Conservation (phyloP, 2,113 vertebrate species). For the Dicaeum eximium region DNA sequence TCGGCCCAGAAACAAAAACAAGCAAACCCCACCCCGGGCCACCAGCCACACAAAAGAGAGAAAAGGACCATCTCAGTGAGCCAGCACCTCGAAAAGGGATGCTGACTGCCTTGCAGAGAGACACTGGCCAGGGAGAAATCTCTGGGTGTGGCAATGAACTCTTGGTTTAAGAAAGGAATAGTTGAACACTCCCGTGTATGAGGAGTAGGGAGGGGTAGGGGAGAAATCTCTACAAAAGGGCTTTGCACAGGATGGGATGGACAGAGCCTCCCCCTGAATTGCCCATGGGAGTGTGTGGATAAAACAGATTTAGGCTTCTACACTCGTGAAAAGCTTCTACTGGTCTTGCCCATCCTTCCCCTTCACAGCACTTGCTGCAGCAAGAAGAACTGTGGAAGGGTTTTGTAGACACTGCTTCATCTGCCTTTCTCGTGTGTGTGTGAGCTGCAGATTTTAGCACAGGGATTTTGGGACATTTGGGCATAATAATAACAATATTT, state of each 20-base stretch:
- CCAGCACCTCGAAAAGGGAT: neutral
- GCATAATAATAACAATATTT: constrained; percentile 88
- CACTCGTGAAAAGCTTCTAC: constrained; percentile 18
- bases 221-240: neutral
- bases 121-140: neutral
- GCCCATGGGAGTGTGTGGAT: neutral
- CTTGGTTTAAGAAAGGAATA: neutral
- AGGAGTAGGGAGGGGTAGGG: neutral
- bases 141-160: neutral
- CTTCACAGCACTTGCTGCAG: neutral
- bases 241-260: constrained; percentile 9
- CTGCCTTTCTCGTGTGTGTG: constrained; percentile 12
- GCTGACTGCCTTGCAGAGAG: neutral
- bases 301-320: neutral
- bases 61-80: neutral
- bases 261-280: neutral
- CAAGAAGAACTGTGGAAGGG: constrained; percentile 10
- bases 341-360: neutral
- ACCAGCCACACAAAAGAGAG: neutral
- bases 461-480: constrained; percentile 59
- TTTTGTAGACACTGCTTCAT: constrained; percentile 32
- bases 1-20: neutral
- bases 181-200: neutral
- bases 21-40: neutral
- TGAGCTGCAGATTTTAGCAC: constrained; percentile 45